Base-by-base conservation (phyloP, 37 sponge, comb jelly and placozoan species). In the Amphimedon queenslandica region DNA sequence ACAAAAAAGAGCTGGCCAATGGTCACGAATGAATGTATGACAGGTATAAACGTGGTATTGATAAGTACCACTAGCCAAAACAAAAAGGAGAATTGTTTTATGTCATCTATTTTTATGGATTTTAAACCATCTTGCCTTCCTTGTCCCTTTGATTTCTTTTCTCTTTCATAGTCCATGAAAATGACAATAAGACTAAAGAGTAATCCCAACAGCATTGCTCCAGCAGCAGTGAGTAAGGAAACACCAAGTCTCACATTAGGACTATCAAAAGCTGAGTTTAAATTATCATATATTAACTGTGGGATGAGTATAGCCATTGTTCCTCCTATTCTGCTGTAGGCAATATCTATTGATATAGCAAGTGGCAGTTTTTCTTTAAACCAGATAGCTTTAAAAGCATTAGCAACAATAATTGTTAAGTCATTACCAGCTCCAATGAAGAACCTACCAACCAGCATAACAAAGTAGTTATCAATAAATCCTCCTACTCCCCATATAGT, bases 401-500 rank as follows among this genome's bases (percentile, higher is more conserved):
- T 47, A 18, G 53, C 8, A 47, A 13, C 13, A 18, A 47, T 47
- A 8, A 47, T 8, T 8, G 53, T 13, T 18, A 47, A 18, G 8
- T 47, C 53, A 18, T 13, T 13, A 47, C 53, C 53, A 8, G 13
- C 8, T 47, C 99, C 99, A 77, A 98, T 94, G 2, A 98, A 74
- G 64, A 98, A 98, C 38, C 99, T 61, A 35, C 99, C 99, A 1
- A 71, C 92, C 21, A 86, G 42, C 99, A 98, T 98, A 4, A 93
- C 58, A 8, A 37, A 61, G 40, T 74, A 88, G 40, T 34, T 73
- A 57, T 89, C 57, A 30, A 94, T 47, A 32, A 85, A 83, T 20
- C 82, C 94, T 35, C 99, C 99, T 40, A 91, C 53, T 47, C 13
- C 53, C 53, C 8, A 18, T 13, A 47, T 13, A 18, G 13, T 18